These are phyloP conservation scores for Rhinella marina DNA, from an alignment of 2,797 vertebrate genomes.

Conservation along the genomic window DNA sequence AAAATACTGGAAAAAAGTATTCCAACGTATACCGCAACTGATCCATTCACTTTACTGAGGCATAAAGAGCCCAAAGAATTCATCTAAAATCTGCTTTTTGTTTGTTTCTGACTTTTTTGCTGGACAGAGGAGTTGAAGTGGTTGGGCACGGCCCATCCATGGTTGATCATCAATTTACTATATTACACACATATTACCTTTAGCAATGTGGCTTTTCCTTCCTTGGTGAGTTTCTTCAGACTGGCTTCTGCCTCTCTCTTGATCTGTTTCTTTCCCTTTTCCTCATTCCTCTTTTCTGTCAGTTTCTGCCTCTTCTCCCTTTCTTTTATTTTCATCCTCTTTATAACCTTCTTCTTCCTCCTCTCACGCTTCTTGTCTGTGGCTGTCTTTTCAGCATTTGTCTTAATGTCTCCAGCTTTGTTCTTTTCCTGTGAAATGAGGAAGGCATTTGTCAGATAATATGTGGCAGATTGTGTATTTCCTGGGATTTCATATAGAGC, in stretches of 20 bases:
- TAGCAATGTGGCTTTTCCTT: constrained; percentile 84
- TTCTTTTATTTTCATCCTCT: constrained; percentile 81
- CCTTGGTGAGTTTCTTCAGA: constrained; percentile 84
- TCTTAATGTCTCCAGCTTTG: constrained; percentile 87
- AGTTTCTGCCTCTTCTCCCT: constrained; percentile 82
- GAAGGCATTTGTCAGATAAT: background rate
- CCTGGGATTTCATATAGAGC: background rate
- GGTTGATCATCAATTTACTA: background rate
- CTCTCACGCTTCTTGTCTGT: constrained; percentile 93
- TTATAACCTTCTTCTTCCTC: constrained; percentile 85
- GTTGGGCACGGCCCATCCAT: too few species aligned
- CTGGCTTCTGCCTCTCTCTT: constrained; percentile 79
- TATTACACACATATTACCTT: constrained; percentile 77
- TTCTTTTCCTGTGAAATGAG: constrained; percentile 80
- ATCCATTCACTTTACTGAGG: too few species aligned
- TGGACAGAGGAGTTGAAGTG: too few species aligned
- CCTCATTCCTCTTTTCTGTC: constrained; percentile 76
- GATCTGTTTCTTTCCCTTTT: constrained; percentile 73
- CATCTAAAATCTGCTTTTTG: too few species aligned
- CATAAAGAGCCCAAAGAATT: too few species aligned
- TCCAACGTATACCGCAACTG: too few species aligned
- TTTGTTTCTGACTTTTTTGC: too few species aligned
- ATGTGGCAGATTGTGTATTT: background rate
- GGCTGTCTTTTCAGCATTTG: constrained; percentile 85
- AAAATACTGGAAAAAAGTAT: too few species aligned